A percentile compares a stretch with the other conserved stretches of the same genome.
These are phyloP conservation scores for Thecocarcelia acutangulata DNA, from an alignment of 2,888 invertebrate species.

Conservation along the genomic window DNA sequence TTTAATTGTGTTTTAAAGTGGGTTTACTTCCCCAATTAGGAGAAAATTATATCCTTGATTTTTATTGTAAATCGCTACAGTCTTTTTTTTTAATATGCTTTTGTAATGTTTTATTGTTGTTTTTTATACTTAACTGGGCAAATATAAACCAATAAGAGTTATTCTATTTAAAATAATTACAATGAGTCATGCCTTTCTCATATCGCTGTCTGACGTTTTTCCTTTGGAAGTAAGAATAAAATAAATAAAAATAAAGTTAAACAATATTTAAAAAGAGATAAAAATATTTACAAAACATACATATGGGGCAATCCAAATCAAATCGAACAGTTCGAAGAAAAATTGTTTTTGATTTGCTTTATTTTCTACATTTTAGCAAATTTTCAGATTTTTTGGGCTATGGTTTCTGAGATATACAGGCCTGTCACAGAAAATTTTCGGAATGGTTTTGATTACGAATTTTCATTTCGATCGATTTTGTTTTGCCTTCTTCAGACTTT, in stretches of 20 bases:
- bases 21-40: slow-evolving; percentile 26
- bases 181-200: slow-evolving; percentile 36
- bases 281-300: slow-evolving; percentile 13
- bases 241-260: background rate
- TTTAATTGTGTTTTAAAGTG: background rate
- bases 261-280: background rate
- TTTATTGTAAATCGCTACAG: background rate
- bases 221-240: background rate
- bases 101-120: background rate
- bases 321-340: too few relatives aligned
- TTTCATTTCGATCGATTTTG: too few relatives aligned
- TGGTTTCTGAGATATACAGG: too few relatives aligned
- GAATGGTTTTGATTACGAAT: too few relatives aligned
- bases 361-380: too few relatives aligned
- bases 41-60: slow-evolving; percentile 10
- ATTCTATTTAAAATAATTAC: slow-evolving; percentile 6
- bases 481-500: too few relatives aligned
- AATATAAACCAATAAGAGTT: background rate
- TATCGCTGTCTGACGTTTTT: slow-evolving; percentile 22
- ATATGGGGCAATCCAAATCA: too few relatives aligned
- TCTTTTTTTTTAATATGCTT: slow-evolving; percentile 17
- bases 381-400: too few relatives aligned
- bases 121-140: background rate
- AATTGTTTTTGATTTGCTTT: too few relatives aligned
- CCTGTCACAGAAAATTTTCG: too few relatives aligned